Base-by-base conservation (phyloP, 23 tunicate genomes). In the Halocynthia aurantium region DNA sequence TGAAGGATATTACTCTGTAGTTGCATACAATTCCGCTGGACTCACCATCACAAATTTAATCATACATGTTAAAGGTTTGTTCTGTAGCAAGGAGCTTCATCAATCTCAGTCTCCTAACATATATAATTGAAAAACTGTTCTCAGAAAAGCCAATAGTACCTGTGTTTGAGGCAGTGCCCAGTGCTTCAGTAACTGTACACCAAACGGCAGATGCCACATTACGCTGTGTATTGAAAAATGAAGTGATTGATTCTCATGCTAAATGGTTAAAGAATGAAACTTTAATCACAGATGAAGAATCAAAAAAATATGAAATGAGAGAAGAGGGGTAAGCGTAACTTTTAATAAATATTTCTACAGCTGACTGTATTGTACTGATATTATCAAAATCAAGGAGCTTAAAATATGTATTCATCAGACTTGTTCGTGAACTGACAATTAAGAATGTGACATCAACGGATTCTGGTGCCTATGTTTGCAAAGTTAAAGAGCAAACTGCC, bases 21-120 rank as follows among this genome's bases (percentile, higher is more conserved):
- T 83, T 7, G 87, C 87, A 22, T 73, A 57, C 58, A 83, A 83
- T 57, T 72, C 81, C 7, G 87, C 81, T 8, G 87, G 87, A n/a
- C 22, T 83, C 2, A 73, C 65, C 8, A 83, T 79, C 22, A 75
- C 80, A 15, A 20, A 73, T 18, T 17, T 83, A 6, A n/a, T 73
- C 40, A 52, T 83, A 6, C 53, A 67, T 20, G 81, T 83, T 5
- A 76, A 67, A 76, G 87, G 87, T 83, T 51, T 7, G 61, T 31
- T 19, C 53, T 20, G 17, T 15, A 60, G 17, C 64, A 15, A 60
- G n/a, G 44, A 4, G 44, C 4, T 31, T 31, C 44, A 31, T 31
- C 44, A n/a, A n/a, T n/a, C n/a, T n/a, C n/a, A n/a, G n/a, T n/a
- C n/a, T n/a, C n/a, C n/a, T n/a, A n/a, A n/a, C n/a, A n/a, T n/a